Conservation (phyloP, 2,797 vertebrate species). For the Chrysocyon brachyurus region DNA sequence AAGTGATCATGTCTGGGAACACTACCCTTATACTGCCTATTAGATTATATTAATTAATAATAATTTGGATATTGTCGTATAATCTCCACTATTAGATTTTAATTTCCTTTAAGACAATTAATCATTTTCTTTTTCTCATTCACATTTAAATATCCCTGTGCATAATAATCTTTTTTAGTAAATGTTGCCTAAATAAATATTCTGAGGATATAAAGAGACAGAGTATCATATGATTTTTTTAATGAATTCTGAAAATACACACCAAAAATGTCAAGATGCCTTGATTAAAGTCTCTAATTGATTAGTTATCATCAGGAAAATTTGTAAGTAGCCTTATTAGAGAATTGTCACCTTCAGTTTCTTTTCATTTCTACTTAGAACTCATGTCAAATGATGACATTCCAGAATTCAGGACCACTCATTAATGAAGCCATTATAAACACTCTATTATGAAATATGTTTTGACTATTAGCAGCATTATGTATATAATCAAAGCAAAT, state of each 20-base stretch:
- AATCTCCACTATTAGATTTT: background rate
- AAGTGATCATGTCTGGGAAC: background rate
- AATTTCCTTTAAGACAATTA: background rate
- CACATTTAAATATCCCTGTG: background rate
- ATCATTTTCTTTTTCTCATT: background rate
- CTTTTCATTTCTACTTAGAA: constrained; percentile 4
- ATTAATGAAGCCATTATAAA: constrained; percentile 12
- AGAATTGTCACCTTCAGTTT: constrained; percentile 16
- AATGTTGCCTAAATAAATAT: constrained; percentile 43
- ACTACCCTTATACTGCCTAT: background rate
- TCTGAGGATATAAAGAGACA: background rate
- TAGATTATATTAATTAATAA: background rate
- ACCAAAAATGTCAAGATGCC: constrained; percentile 41
- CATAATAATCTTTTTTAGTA: background rate
- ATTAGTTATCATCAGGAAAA: constrained; percentile 63
- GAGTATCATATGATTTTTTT: background rate
- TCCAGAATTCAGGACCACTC: background rate
- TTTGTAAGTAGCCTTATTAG: background rate
- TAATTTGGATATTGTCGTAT: background rate
- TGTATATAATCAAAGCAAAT: background rate
- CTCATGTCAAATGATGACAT: background rate
- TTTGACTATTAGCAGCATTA: constrained; percentile 54
- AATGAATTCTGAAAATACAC: constrained; percentile 34
- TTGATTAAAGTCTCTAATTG: constrained; percentile 40
- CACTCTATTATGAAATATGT: background rate